These are phyloP conservation scores for Rhynchotus rufescens DNA, from an alignment of 2,797 vertebrate species.

Conservation along the genomic window DNA sequence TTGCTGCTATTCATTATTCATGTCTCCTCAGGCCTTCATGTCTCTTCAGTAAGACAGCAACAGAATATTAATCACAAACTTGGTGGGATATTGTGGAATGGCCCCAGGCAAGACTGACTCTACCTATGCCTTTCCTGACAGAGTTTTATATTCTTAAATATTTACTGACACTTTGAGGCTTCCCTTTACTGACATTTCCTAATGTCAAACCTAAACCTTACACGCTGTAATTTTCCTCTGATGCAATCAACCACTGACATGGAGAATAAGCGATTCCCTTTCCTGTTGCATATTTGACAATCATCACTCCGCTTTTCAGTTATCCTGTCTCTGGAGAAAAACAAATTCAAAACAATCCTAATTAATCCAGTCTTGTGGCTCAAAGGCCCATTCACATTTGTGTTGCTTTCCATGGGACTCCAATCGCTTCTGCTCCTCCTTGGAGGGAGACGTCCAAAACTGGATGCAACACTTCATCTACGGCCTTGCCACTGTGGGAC, in stretches of 20 bases:
- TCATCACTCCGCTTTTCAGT: neutral
- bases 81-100: neutral
- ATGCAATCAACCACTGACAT: slow-evolving; percentile 19
- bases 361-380: neutral
- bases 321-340: neutral
- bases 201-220: neutral
- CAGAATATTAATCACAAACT: neutral
- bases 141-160: neutral
- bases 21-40: neutral
- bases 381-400: neutral
- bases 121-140: neutral
- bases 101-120: neutral
- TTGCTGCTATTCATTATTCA: neutral
- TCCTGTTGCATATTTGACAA: neutral
- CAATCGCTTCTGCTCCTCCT: neutral
- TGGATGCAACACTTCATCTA: neutral
- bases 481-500: neutral
- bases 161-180: neutral
- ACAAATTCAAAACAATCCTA: neutral
- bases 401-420: neutral
- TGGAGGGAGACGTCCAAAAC: neutral
- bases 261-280: slow-evolving; percentile 20
- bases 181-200: slow-evolving; percentile 13
- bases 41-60: neutral
- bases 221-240: slow-evolving; percentile 19